Percentiles rank a stretch among this genome's conserved stretches.
Evolutionary conservation across 37 sponge, comb jelly and placozoan species (phyloP).

Genomic region (Geodia barretti): DNA sequence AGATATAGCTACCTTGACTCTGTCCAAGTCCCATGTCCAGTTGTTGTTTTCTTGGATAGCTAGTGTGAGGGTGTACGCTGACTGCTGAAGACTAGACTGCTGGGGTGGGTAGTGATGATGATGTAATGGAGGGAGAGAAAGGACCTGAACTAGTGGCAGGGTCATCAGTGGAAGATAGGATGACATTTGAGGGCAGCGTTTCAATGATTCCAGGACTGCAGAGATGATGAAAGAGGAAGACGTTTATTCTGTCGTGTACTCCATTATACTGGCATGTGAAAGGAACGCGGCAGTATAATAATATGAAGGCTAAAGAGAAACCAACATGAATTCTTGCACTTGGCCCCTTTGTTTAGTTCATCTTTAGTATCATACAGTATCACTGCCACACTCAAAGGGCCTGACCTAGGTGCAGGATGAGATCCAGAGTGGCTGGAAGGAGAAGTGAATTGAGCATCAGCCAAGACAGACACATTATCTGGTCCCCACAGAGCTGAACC

Average conservation of each 20-base stretch:
- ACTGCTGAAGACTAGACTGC: too few relatives aligned
- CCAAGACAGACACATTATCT: neutral
- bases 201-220: neutral
- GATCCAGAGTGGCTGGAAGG: neutral
- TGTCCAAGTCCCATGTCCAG: too few relatives aligned
- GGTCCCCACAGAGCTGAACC: neutral
- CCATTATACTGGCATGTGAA: too few relatives aligned
- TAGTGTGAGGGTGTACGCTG: too few relatives aligned
- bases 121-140: neutral
- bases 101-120: too few relatives aligned
- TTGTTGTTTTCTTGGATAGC: too few relatives aligned
- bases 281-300: neutral
- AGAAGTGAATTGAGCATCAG: neutral
- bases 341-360: too few relatives aligned
- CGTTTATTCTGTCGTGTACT: too few relatives aligned
- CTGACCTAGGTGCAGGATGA: neutral
- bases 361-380: too few relatives aligned
- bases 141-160: neutral
- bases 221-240: too few relatives aligned
- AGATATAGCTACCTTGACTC: too few relatives aligned
- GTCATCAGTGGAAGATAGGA: neutral
- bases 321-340: neutral
- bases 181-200: neutral
- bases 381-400: too few relatives aligned
- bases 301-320: neutral